These are phyloP conservation scores for Otus sunia DNA, from an alignment of 2,113 vertebrate genomes.

Conservation along the genomic window DNA sequence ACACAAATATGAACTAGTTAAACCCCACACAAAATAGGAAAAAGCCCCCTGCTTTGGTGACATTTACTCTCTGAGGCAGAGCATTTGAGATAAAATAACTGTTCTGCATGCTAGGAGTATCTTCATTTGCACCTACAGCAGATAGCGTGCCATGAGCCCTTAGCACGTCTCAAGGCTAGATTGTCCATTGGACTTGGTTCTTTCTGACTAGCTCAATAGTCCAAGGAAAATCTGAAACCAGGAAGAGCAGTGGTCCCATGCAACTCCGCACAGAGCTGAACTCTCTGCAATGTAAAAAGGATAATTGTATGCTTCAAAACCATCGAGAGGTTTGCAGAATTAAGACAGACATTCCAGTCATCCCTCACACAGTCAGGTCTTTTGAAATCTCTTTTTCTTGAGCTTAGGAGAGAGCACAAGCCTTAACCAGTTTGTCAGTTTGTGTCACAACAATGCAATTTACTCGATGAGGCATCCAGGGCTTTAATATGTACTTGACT, in stretches of 20 bases:
- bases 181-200: not conserved
- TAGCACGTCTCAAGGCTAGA: not conserved
- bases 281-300: rapidly evolving
- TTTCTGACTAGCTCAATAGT: not conserved
- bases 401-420: not conserved
- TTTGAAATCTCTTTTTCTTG: not conserved
- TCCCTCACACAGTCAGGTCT: not conserved
- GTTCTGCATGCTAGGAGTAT: not conserved
- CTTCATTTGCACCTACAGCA: not conserved
- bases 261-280: not conserved
- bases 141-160: not conserved
- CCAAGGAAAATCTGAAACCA: not conserved
- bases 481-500: not conserved
- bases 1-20: not conserved
- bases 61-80: not conserved
- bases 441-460: slow-evolving; percentile 21
- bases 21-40: not conserved
- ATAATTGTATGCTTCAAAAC: not conserved
- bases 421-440: not conserved
- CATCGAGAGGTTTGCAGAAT: not conserved
- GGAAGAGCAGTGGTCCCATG: not conserved
- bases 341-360: not conserved
- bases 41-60: not conserved
- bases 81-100: not conserved
- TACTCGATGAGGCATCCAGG: not conserved